phyloP scores from a whole-genome alignment of 2,888 invertebrate species.

The Aproaerema taeniolella region DNA sequence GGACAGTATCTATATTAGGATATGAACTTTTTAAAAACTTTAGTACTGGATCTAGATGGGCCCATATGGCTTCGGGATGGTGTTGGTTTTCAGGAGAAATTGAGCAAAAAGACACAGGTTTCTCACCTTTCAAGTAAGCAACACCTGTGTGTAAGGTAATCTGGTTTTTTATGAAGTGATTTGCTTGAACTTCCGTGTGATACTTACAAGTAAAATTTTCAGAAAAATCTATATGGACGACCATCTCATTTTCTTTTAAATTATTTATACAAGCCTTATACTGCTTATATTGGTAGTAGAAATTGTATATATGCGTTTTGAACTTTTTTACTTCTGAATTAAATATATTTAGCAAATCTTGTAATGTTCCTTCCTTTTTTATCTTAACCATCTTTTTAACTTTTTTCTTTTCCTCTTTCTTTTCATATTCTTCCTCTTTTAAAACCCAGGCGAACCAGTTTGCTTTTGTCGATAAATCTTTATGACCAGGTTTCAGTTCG shows the following conservation, averaged over 20 bases:
- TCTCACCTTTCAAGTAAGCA: slow-evolving; percentile 15
- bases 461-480: not conserved
- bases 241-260: no score
- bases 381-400: not conserved
- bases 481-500: not conserved
- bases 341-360: no score
- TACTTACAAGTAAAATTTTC: no score
- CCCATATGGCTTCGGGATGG: slow-evolving; percentile 21
- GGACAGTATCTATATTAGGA: no score
- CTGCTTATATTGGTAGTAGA: no score
- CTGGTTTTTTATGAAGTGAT: slow-evolving; percentile 17
- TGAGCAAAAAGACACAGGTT: slow-evolving; percentile 17
- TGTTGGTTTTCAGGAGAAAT: slow-evolving; percentile 17
- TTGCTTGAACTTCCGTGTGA: slow-evolving; percentile 12
- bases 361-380: no score
- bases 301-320: no score
- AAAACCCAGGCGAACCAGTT: no score
- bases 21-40: not conserved
- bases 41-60: slow-evolving; percentile 19
- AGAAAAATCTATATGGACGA: no score
- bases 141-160: slow-evolving; percentile 20
- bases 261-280: no score
- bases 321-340: no score
- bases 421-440: not conserved
- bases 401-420: not conserved